Conservation (phyloP, 2,797 vertebrate species). For the Danio albolineatus region DNA sequence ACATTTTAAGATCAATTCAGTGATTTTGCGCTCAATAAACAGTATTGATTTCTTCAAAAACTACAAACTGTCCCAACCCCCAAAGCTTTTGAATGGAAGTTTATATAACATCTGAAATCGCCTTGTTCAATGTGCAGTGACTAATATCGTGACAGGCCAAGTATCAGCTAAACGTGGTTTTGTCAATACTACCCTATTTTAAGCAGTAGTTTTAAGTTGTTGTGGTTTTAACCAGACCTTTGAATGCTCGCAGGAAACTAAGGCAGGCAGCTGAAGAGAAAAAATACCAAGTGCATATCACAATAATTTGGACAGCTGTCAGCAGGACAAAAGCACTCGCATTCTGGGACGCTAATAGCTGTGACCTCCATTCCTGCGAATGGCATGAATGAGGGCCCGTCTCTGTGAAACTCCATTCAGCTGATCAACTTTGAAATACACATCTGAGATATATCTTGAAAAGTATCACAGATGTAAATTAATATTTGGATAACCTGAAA, state of each 20-base stretch:
- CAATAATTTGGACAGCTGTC: conserved; percentile 79
- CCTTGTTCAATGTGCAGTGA: background rate
- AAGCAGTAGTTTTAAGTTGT: conserved; percentile 10
- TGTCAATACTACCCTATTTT: conserved; percentile 8
- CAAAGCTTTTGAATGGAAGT: background rate
- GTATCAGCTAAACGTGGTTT: background rate
- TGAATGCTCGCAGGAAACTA: conserved; percentile 60
- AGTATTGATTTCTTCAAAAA: background rate
- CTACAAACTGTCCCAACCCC: background rate
- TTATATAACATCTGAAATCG: background rate
- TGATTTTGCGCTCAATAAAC: background rate
- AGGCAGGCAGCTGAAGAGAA: conserved; percentile 75
- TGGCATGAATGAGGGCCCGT: conserved; percentile 3
- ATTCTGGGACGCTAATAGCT: conserved; percentile 74
- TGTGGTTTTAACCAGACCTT: conserved; percentile 17
- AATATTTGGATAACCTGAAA: background rate
- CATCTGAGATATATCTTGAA: background rate
- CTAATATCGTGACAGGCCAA: background rate
- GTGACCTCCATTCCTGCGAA: conserved; percentile 66
- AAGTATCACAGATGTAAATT: background rate
- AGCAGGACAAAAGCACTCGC: conserved; percentile 63
- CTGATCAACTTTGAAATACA: background rate
- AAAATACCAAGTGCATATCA: conserved; percentile 75
- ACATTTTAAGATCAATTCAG: background rate
- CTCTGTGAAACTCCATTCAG: conserved; percentile 20